A percentile compares a stretch with the other conserved stretches of the same genome.
These are phyloP conservation scores for Hydrotaea diabolus DNA, from an alignment of 2,888 invertebrate genomes.

Conservation along the genomic window DNA sequence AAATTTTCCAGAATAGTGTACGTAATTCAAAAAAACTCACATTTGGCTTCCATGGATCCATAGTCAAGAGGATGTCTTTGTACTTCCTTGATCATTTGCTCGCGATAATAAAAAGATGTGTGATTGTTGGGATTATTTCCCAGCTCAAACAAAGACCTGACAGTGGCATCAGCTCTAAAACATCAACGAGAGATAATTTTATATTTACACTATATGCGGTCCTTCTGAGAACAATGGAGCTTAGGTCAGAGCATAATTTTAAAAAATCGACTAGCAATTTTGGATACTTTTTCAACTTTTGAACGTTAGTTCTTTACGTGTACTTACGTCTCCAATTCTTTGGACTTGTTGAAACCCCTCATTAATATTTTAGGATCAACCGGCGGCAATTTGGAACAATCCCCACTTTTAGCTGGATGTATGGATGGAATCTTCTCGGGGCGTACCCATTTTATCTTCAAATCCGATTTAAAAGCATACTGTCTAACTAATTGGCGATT, in stretches of 20 bases:
- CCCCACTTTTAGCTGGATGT: constrained; percentile 87
- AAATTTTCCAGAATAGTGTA: not conserved
- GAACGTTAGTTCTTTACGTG: not conserved
- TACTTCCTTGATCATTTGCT: constrained; percentile 84
- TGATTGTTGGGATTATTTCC: constrained; percentile 85
- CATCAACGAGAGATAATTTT: not conserved
- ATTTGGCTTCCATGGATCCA: constrained; percentile 86
- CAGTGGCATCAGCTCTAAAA: constrained; percentile 85
- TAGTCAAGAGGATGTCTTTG: constrained; percentile 86
- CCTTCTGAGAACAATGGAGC: no score
- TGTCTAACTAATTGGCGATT: constrained; percentile 73
- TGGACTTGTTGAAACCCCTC: constrained; percentile 83
- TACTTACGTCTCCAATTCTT: constrained; percentile 86
- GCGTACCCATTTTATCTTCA: constrained; percentile 89
- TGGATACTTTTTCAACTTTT: not conserved
- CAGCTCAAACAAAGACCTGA: constrained; percentile 87
- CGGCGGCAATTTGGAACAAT: constrained; percentile 83
- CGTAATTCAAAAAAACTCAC: constrained; percentile 82
- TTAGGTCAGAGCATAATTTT: no score
- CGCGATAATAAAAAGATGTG: constrained; percentile 81
- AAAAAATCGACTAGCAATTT: no score
- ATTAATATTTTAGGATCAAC: constrained; percentile 82
- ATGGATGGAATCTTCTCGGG: constrained; percentile 86
- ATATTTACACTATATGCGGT: no score
- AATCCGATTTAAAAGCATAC: constrained; percentile 85